Evolutionary conservation across 1,140 invertebrate genomes (phyloP).

Genomic region (Apis mellifera): Amel_HAv3.1 CM009932.2:12262501-12263000

Average conservation of each 20-base stretch:
- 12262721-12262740: slow-evolving; percentile 18
- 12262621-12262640: neutral
- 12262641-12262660: neutral
- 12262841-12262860: slow-evolving; percentile 31
- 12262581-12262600: neutral
- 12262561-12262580: neutral
- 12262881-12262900: slow-evolving; percentile 36
- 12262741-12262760: slow-evolving; percentile 30
- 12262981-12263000: neutral
- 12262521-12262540: neutral
- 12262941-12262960: slow-evolving; percentile 15
- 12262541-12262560: neutral
- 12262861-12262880: slow-evolving; percentile 57
- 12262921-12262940: slow-evolving; percentile 9
- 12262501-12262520: slow-evolving; percentile 11
- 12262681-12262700: neutral
- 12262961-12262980: slow-evolving; percentile 31
- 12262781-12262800: slow-evolving; percentile 21
- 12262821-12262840: slow-evolving; percentile 37
- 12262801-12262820: slow-evolving; percentile 49
- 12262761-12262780: neutral
- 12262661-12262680: too few species aligned
- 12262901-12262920: slow-evolving; percentile 53
- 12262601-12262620: neutral
- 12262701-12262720: too few species aligned